Evolutionary conservation across 2,113 vertebrate species (phyloP).

Genomic region (Microcebus tavaratra): DNA sequence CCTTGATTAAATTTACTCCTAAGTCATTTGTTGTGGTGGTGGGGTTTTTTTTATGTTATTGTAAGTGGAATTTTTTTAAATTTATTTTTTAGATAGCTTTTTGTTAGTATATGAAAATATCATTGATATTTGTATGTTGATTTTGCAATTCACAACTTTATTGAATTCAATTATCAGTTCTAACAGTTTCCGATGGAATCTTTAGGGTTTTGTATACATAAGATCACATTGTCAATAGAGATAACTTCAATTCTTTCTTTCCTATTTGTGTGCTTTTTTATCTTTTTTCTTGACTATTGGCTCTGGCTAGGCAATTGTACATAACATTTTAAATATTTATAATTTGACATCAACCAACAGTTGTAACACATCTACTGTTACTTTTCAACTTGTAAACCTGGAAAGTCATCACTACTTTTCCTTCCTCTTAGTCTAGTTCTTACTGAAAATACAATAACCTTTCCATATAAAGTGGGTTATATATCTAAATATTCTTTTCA

Average conservation of each 20-base stretch:
- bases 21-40: background rate
- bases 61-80: background rate
- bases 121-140: background rate
- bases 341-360: background rate
- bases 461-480: background rate
- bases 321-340: background rate
- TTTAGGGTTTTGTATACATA: background rate
- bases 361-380: background rate
- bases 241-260: background rate
- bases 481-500: background rate
- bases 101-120: background rate
- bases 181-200: background rate
- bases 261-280: background rate
- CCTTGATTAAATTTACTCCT: background rate
- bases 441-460: background rate
- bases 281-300: background rate
- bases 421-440: background rate
- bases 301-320: background rate
- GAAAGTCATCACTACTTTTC: background rate
- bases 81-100: background rate
- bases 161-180: background rate
- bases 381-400: background rate
- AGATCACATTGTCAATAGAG: background rate
- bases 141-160: background rate
- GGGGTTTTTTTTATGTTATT: background rate